Base-by-base conservation (phyloP, 2,113 vertebrate species). In the Naja naja region DNA sequence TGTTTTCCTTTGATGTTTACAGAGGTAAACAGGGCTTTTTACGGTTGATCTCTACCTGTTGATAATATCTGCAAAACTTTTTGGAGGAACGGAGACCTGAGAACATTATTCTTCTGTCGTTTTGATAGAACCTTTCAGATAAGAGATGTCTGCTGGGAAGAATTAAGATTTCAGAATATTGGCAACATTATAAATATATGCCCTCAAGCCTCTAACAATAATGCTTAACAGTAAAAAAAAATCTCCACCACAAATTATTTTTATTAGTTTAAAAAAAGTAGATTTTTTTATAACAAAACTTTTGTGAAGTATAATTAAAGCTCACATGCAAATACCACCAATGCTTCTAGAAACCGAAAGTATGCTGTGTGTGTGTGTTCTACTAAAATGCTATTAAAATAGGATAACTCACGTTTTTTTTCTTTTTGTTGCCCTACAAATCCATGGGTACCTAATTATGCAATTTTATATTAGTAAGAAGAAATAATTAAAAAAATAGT, bases 11-110 rank as follows among this genome's bases (percentile, higher is more conserved):
- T 96, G 92, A 43, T 87, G n/a, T 92, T 91, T 47, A 93, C 86
- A 91, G 88, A 94, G 55, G 49, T 94, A 96, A 96, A 95, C 1
- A 92, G 55, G 94, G 27, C 69, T 34, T 89, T 86, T 95, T 43
- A 34, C n/a, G 34, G 43, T 49, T 93, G 58, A 91, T 93, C 27
- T 85, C 25, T 93, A 94, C 10, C 85, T 93, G 20, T 87, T 91
- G 87, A 92, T 0, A 87, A 86, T 18, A 27, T 16, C 91, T 94
- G 53, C 9, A 94, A 49, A 43, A 95, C 91, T 87, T 45, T 81
- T 39, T 14, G 49, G 10, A 30, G 30, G 30, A 54, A 7, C 6
- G 27, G 58, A 58, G 27, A 27, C 52, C 69, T 34, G 34, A 85
- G 10, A 60, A 52, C 91, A 91, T 58, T 87, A 58, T 91, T 87